Conservation (phyloP, 2,113 vertebrate genomes). For the Actenoides lindsayi region DNA sequence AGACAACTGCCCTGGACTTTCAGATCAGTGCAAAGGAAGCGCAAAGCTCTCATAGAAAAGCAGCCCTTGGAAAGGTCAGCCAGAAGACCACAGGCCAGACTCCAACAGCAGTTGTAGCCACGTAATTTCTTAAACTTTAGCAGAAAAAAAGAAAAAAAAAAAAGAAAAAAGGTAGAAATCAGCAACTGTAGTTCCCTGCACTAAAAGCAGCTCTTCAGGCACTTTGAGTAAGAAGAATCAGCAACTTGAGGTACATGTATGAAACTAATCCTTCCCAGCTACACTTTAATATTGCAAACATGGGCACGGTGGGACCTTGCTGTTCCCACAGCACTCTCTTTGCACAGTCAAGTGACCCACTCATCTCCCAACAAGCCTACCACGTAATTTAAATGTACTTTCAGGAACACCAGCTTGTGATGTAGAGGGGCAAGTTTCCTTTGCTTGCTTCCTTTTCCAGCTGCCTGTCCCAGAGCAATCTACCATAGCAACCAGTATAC, state of each 20-base stretch:
- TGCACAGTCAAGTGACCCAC: neutral
- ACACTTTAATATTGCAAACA: neutral
- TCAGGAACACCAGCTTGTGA: neutral
- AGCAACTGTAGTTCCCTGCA: neutral
- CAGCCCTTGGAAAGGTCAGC: conserved; percentile 17
- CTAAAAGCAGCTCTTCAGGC: neutral
- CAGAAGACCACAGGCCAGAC: conserved; percentile 15
- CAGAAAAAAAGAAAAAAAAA: neutral
- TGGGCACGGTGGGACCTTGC: neutral
- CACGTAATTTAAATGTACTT: accelerated
- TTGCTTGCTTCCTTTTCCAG: neutral
- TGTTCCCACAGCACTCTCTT: neutral
- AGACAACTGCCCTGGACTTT: neutral
- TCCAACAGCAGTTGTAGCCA: conserved; percentile 4
- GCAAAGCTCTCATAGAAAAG: neutral
- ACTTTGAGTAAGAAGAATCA: neutral
- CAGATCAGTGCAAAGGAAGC: neutral
- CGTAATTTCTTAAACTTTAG: neutral
- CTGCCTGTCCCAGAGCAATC: neutral
- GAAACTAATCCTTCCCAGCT: neutral
- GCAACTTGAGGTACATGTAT: neutral
- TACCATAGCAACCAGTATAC: accelerated
- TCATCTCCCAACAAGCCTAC: neutral
- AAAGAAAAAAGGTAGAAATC: neutral
- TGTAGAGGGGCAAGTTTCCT: neutral